Base-by-base conservation (phyloP, 2,888 invertebrate species). In the Altica lythri region DNA sequence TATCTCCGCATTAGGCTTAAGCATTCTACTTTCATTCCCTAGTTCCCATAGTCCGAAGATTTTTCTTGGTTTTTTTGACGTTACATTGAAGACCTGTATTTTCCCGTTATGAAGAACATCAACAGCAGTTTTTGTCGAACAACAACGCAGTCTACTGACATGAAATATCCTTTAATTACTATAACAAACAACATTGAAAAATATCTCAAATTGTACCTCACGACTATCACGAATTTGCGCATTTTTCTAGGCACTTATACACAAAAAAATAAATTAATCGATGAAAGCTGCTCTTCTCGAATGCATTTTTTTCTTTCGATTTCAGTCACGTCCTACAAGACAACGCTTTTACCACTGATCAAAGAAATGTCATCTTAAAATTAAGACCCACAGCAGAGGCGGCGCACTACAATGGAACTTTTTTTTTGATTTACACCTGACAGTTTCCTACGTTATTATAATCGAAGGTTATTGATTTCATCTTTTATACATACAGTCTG, bases 211-310 rank as follows among this genome's bases (percentile, higher is more conserved):
- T 42, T 53, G 48, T 42, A 27, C 25, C 32, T 47, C 56, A 56
- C 56, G 56, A 56, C 40, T 43, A 47, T 52, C 56, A 56, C 56
- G 56, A 56, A 56, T 48, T 17, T 29, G 13, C 29, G 48, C 29
- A 48, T 43, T 55, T 55, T 52, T 55, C 42, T 51, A 44, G 34
- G 32, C 17, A 38, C 34, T 27, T 18, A 35, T 44, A 42, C 43
- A 44, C 44, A 38, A 55, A 50, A 54, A 56, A 56, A 56, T 52
- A 48, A 56, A 56, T 56, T 56, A 56, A 52, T 47, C 56, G 52
- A 56, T 47, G 56, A 56, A 52, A 56, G 56, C 44, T 25, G 49
- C 30, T 42, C 48, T 52, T 47, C 56, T 29, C 40, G 32, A 34
- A 17, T 47, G 16, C 19, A 25, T 22, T 13, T 51, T 52, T 55